These are phyloP conservation scores for Bombus confusus DNA, from an alignment of 1,140 invertebrate genomes.

Conservation along the genomic window DNA sequence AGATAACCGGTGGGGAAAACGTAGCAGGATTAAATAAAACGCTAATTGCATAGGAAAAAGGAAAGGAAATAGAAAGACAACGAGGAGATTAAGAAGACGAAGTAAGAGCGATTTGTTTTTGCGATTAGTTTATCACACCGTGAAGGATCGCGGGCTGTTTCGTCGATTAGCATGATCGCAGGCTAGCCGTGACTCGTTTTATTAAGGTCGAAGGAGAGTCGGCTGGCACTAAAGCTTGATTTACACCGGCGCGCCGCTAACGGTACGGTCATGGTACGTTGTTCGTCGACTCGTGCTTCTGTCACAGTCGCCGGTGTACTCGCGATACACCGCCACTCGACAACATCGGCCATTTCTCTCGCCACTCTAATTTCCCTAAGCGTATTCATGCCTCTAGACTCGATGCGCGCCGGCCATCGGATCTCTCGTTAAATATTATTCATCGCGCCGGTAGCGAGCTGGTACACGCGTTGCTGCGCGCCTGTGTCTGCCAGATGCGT, in stretches of 20 bases:
- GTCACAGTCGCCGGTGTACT: background rate
- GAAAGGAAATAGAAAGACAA: background rate
- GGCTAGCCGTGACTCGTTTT: background rate
- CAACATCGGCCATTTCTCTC: conserved; percentile 13
- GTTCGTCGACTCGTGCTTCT: background rate
- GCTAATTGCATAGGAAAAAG: background rate
- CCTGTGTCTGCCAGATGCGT: no score
- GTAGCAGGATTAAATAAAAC: background rate
- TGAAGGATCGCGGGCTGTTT: background rate
- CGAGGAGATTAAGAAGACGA: background rate
- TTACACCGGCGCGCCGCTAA: conserved; percentile 18
- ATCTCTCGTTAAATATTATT: conserved; percentile 33
- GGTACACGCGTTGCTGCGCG: background rate
- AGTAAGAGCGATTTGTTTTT: background rate
- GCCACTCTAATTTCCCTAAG: conserved; percentile 36
- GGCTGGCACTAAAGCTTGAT: conserved; percentile 11
- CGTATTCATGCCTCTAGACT: conserved; percentile 12
- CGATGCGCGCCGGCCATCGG: background rate
- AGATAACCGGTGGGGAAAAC: no score
- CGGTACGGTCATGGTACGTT: conserved; percentile 26
- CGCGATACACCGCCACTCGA: background rate
- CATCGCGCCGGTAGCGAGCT: background rate
- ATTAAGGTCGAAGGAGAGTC: conserved; percentile 22
- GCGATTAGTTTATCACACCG: background rate
- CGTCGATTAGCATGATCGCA: conserved; percentile 1